Evolutionary conservation across 2,888 invertebrate genomes (phyloP), one percentile per base, ranked within the genome.

Genomic region (Drosophila nigricruria): DNA sequence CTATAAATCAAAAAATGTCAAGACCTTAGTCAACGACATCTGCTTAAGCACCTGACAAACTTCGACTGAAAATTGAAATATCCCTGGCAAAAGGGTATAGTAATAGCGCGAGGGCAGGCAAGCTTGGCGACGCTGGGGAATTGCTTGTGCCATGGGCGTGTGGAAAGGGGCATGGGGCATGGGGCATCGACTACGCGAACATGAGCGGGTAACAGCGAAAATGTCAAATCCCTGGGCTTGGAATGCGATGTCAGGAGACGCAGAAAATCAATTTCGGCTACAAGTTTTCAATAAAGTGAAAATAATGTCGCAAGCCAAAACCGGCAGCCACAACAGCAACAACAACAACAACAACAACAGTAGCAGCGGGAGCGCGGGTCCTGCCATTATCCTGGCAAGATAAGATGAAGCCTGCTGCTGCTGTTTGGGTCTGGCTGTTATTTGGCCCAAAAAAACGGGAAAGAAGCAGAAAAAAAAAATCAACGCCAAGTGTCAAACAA

Each of bases 211-310:
- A 76, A 72, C 63, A 72, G 77, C 70, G 70, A 84, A 69, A 84
- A 85, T 84, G 82, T 84, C 87, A 85, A 85, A 84, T 82, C 84
- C 84, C 84, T 66, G 77, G 58, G 82, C 76, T 72, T 69, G 86
- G 78, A 80, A 83, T 83, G 82, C 74, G 62, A 60, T 73, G 82
- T 73, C 83, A 85, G 82, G 82, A 78, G 79, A 79, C 81, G 85
- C 73, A 67, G 79, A 82, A 87, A 87, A 87, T 87, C 87, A 87
- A 87, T 87, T 87, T 86, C 74, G 77, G 81, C 81, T 88, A 88
- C 86, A 86, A 87, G 86, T 88, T 87, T 85, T 87, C 86, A 87
- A 88, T 87, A 87, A 87, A 88, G 87, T 86, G 88, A 87, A 87
- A 87, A 87, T 87, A 88, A 87, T 87, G 87, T 87, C 79, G 82